Conservation (phyloP, 2,888 invertebrate genomes). For the Pyrocoelia pectoralis region DNA sequence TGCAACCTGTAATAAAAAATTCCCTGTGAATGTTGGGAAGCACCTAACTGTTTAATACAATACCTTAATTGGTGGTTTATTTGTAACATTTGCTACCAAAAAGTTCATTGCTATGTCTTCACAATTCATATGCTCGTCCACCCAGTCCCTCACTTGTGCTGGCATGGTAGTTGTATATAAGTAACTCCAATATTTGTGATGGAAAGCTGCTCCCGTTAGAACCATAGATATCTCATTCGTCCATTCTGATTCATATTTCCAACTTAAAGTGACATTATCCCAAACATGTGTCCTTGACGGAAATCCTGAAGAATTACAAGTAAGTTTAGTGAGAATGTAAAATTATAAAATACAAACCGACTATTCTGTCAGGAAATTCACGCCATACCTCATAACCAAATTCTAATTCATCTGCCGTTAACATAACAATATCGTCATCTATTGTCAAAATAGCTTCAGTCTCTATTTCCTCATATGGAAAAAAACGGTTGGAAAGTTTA, state of each 20-base stretch:
- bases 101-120: conserved; percentile 99
- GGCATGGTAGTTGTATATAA: conserved; percentile 92
- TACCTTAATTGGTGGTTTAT: conserved; percentile 92
- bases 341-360: conserved; percentile 56
- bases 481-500: conserved; percentile 94
- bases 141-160: conserved; percentile 83
- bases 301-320: conserved; percentile 73
- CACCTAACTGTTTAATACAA: not conserved
- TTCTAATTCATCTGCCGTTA: conserved; percentile 94
- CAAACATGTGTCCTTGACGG: conserved; percentile 94
- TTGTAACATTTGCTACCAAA: conserved; percentile 90
- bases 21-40: not conserved
- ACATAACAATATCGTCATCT: conserved; percentile 95
- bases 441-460: conserved; percentile 95
- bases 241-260: conserved; percentile 98
- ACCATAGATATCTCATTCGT: conserved; percentile 97
- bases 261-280: conserved; percentile 85
- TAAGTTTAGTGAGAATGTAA: not conserved
- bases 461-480: conserved; percentile 94
- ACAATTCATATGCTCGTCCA: conserved; percentile 96
- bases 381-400: conserved; percentile 96
- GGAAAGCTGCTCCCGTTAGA: conserved; percentile 94
- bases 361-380: conserved; percentile 95
- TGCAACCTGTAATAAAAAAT: conserved; percentile 71
- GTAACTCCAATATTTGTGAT: conserved; percentile 96